Percentiles rank a stretch among this genome's conserved stretches.
phyloP scores from a whole-genome alignment of 1,140 invertebrate genomes.

The Drosophila yakuba region DNA sequence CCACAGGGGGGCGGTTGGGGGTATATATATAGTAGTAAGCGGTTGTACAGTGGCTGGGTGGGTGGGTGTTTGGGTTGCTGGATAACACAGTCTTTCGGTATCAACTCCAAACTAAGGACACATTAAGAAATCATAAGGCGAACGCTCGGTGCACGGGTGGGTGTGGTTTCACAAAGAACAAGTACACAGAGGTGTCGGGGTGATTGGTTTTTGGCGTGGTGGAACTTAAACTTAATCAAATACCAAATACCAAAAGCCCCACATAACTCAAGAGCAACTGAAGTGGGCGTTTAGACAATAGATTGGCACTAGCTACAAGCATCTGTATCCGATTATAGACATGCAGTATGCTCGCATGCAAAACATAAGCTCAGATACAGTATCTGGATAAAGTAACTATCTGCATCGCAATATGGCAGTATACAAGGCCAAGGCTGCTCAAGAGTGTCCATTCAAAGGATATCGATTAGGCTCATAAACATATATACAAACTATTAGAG shows the following conservation, averaged over 20 bases:
- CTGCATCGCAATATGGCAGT: conserved; percentile 18
- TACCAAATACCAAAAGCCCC: conserved; percentile 50
- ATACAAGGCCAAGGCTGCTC: conserved; percentile 21
- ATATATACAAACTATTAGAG: conserved; percentile 5
- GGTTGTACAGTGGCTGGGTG: conserved; percentile 56
- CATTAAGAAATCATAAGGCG: conserved; percentile 73
- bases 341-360: conserved; percentile 46
- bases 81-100: conserved; percentile 44
- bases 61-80: conserved; percentile 54
- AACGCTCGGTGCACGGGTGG: conserved; percentile 71
- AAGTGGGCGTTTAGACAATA: conserved; percentile 49
- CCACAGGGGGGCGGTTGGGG: conserved; percentile 19
- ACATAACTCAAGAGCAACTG: conserved; percentile 58
- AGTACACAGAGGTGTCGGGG: conserved; percentile 41
- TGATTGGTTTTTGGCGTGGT: conserved; percentile 22
- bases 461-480: conserved; percentile 38
- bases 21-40: conserved; percentile 37
- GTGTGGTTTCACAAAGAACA: conserved; percentile 8
- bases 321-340: conserved; percentile 30
- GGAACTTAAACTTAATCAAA: conserved; percentile 45
- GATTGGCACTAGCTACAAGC: conserved; percentile 42
- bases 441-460: neutral
- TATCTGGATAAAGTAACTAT: neutral
- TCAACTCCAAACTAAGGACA: conserved; percentile 67
- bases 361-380: conserved; percentile 7